These are phyloP conservation scores for Latrodectus hesperus DNA, from an alignment of 2,888 invertebrate genomes.

Conservation along the genomic window DNA sequence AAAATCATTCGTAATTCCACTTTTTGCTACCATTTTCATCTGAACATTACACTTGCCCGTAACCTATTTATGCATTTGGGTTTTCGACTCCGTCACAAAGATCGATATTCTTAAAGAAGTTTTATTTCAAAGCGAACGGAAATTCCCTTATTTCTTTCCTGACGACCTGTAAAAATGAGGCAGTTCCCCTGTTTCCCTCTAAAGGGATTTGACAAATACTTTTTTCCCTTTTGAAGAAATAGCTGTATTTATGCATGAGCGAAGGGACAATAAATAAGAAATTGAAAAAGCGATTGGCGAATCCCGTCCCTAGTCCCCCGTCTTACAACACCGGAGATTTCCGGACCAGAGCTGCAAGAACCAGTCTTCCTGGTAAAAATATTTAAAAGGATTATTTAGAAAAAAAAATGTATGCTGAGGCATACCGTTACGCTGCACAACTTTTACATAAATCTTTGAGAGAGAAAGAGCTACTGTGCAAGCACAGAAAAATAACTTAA, in stretches of 20 bases:
- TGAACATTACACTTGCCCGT: no score
- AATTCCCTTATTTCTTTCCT: not conserved
- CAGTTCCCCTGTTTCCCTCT: conserved; percentile 13
- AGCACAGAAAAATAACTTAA: not conserved
- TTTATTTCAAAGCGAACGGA: not conserved
- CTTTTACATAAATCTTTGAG: conserved; percentile 46
- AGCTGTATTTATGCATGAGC: conserved; percentile 37
- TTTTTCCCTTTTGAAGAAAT: conserved; percentile 33
- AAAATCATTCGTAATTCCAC: no score
- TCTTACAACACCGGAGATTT: conserved; percentile 28
- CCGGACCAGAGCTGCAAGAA: not conserved
- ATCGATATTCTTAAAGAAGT: no score
- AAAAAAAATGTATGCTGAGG: conserved; percentile 3
- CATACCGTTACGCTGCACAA: conserved; percentile 13
- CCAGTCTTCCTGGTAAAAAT: conserved; percentile 6
- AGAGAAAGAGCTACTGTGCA: not conserved
- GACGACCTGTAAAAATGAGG: conserved; percentile 1
- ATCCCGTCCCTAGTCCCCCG: not conserved
- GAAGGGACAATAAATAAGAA: conserved; percentile 47
- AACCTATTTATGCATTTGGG: no score
- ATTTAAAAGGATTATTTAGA: conserved; percentile 43
- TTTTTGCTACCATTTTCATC: no score
- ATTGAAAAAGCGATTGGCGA: conserved; percentile 16
- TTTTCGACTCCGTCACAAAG: no score
- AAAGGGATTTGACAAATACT: conserved; percentile 29